Base-by-base conservation (phyloP, 2,797 vertebrate species). In the Thripadectes ignobilis region DNA sequence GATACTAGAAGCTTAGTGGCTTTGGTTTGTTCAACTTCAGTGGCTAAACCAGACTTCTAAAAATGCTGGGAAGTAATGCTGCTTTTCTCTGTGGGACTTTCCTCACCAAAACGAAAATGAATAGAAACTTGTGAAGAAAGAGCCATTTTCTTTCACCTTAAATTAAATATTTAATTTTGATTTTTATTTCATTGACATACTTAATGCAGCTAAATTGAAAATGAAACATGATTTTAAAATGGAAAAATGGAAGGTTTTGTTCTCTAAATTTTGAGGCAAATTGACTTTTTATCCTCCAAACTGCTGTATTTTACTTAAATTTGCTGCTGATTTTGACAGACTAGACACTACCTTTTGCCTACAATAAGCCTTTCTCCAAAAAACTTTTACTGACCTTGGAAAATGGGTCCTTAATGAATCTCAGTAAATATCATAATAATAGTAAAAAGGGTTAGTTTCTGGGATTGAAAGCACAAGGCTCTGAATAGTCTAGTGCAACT, bases 11-110 rank as follows among this genome's bases (percentile, higher is more conserved):
- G 6, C 46, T 94, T 38, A 36, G 32, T 89, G 46, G 34, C 49
- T 92, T 88, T 85, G 26, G 34, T 83, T 87, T 75, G 43, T 66
- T 95, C 66, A 84, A 39, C 51, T 90, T 89, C 73, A 78, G 38
- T 1, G 1, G 41, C 27, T 72, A 78, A 91, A 58, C 38, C 7
- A n/a, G 54, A 48, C 4, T 26, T 61, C 69, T 88, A 72, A 92
- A 83, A 93, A 46, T 9, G n/a, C 12, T 2, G 63, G 39, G 51
- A 88, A 89, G 88, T 71, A 36, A 41, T 14, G 14, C 36, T 85
- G 14, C 4, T 86, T 74, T 74, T 77, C 9, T 87, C 79, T 55
- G 32, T 2, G 15, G 57, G 52, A 84, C 34, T 80, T 89, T 88
- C 27, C 34, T 65, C 79, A 54, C 29, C 39, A 94, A 89, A 88